Conservation (phyloP, 2,888 invertebrate species). For the Drosophila pullipes region DNA sequence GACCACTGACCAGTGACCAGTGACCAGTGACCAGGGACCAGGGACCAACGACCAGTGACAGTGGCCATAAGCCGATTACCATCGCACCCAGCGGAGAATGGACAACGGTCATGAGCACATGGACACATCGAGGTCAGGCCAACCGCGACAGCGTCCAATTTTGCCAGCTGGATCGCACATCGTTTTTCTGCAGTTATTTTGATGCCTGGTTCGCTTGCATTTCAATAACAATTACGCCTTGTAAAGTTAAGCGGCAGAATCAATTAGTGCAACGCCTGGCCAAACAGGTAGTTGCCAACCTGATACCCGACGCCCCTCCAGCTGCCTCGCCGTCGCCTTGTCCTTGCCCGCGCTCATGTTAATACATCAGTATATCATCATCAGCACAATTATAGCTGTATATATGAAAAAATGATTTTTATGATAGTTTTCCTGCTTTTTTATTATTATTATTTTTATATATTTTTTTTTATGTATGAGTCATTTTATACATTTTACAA, state of each 20-base stretch:
- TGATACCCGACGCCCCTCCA: not conserved
- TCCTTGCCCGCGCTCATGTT: not conserved
- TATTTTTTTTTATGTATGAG: not conserved
- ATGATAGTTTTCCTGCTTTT: no score
- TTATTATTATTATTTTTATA: no score
- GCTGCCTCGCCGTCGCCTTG: not conserved
- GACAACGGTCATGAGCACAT: slow-evolving; percentile 2
- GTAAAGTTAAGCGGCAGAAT: slow-evolving; percentile 70
- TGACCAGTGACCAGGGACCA: not conserved
- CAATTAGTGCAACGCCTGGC: slow-evolving; percentile 67
- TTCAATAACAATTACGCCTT: slow-evolving; percentile 65
- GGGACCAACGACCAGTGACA: not conserved
- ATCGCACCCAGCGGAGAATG: slow-evolving; percentile 23
- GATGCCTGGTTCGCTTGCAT: slow-evolving; percentile 31
- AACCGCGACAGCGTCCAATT: slow-evolving; percentile 15
- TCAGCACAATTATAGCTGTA: slow-evolving; percentile 7
- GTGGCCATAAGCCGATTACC: slow-evolving; percentile 52
- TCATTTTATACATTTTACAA: not conserved
- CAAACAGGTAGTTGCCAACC: slow-evolving; percentile 14
- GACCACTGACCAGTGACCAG: slow-evolving; percentile 1
- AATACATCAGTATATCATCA: slow-evolving; percentile 19
- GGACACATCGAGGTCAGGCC: slow-evolving; percentile 43
- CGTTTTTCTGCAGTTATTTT: not conserved
- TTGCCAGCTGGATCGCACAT: slow-evolving; percentile 21
- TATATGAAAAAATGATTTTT: not conserved